Conservation (phyloP, 2,797 vertebrate species). For the Dipus sagitta region DNA sequence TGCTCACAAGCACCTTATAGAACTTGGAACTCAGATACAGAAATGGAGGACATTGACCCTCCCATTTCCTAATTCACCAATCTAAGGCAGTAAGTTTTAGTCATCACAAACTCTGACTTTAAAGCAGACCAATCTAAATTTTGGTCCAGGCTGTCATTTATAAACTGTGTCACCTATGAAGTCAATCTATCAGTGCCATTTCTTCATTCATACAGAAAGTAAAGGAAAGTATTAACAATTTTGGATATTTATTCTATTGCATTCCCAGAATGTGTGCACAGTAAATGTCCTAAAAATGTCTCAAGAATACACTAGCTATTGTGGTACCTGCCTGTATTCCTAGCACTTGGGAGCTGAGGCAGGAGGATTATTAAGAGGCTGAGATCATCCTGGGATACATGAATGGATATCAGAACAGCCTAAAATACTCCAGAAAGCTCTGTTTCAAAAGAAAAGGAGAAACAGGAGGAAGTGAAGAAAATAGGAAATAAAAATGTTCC, state of each 20-base stretch:
- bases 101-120: background rate
- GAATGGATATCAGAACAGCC: too few relatives aligned
- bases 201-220: background rate
- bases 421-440: too few relatives aligned
- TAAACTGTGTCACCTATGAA: background rate
- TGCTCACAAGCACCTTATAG: background rate
- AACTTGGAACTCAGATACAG: background rate
- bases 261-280: background rate
- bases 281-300: background rate
- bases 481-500: background rate
- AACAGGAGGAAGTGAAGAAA: too few relatives aligned
- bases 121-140: background rate
- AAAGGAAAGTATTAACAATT: background rate
- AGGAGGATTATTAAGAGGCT: too few relatives aligned
- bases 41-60: background rate
- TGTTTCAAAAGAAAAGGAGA: too few relatives aligned
- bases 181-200: background rate
- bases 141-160: background rate
- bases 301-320: too few relatives aligned
- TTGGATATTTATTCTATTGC: background rate
- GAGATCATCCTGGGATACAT: too few relatives aligned
- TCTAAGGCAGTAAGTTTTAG: background rate
- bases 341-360: too few relatives aligned
- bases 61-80: background rate
- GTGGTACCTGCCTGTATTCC: too few relatives aligned